phyloP scores from a whole-genome alignment of 2,113 vertebrate genomes.

The Paraplagusia blochii region DNA sequence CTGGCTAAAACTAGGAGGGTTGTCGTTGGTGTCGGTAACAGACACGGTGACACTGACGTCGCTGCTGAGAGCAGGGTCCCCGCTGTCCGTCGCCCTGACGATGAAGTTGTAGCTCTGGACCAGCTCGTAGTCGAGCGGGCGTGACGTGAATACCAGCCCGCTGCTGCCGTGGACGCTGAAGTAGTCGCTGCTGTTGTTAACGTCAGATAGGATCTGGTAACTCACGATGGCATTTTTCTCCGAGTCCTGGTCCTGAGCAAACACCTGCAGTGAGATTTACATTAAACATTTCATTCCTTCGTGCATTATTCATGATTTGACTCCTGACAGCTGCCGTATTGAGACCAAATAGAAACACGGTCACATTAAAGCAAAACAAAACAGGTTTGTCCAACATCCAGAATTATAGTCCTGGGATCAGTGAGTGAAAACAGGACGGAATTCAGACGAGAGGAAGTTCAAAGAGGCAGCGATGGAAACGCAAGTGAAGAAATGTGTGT shows the following conservation, averaged over 20 bases:
- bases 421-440: no score
- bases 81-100: conserved; percentile 86
- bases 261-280: conserved; percentile 65
- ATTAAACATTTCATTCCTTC: conserved; percentile 12
- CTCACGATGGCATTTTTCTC: conserved; percentile 82
- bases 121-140: conserved; percentile 88
- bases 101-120: conserved; percentile 84
- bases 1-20: conserved; percentile 90
- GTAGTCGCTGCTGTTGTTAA: conserved; percentile 89
- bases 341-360: neutral
- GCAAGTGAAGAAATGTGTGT: no score
- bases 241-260: conserved; percentile 88
- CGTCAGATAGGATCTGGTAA: conserved; percentile 93
- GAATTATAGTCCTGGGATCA: no score
- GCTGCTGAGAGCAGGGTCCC: conserved; percentile 85
- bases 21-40: conserved; percentile 92
- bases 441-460: no score
- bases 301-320: conserved; percentile 44
- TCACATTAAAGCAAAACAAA: no score
- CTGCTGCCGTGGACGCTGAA: conserved; percentile 89
- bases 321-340: neutral
- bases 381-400: no score
- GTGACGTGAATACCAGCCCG: conserved; percentile 85
- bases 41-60: conserved; percentile 86
- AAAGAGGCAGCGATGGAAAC: no score